phyloP scores from a whole-genome alignment of 2,888 invertebrate genomes.

The Pantelozetes paolii region DNA sequence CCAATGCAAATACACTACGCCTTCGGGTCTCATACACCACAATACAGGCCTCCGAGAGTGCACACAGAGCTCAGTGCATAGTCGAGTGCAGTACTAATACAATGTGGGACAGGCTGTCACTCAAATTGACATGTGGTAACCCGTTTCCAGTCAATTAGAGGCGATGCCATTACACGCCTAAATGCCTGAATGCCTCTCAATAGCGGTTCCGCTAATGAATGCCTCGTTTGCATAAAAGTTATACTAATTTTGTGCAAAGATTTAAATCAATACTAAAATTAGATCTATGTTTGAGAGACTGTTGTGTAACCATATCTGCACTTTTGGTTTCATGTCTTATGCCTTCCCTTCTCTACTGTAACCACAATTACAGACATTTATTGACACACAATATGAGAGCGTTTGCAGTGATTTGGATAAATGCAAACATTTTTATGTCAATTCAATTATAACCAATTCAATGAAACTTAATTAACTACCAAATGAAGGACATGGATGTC shows the following conservation, averaged over 20 bases:
- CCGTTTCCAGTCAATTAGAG: conserved; percentile 33
- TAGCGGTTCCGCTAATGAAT: conserved; percentile 2
- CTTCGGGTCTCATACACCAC: neutral
- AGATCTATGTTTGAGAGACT: neutral
- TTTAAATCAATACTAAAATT: conserved; percentile 30
- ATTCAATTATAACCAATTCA: conserved; percentile 25
- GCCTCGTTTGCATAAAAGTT: neutral
- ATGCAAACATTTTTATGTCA: conserved; percentile 25
- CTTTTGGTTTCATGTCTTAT: conserved; percentile 4
- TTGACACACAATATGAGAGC: conserved; percentile 21
- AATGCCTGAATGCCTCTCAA: neutral
- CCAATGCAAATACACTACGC: conserved; percentile 6
- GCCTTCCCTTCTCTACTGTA: too few relatives aligned
- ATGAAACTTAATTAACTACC: conserved; percentile 28
- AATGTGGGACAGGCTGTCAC: conserved; percentile 28
- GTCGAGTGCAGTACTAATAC: neutral
- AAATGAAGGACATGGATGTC: neutral
- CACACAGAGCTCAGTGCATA: neutral
- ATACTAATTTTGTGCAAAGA: conserved; percentile 23
- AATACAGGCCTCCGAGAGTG: neutral
- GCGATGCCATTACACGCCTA: conserved; percentile 26
- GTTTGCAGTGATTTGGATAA: neutral
- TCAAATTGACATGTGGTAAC: conserved; percentile 34
- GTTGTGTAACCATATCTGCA: neutral
- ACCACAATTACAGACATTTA: conserved; percentile 23